Evolutionary conservation across 2,888 invertebrate species (phyloP).

Genomic region (Tenthredo mesomela): DNA sequence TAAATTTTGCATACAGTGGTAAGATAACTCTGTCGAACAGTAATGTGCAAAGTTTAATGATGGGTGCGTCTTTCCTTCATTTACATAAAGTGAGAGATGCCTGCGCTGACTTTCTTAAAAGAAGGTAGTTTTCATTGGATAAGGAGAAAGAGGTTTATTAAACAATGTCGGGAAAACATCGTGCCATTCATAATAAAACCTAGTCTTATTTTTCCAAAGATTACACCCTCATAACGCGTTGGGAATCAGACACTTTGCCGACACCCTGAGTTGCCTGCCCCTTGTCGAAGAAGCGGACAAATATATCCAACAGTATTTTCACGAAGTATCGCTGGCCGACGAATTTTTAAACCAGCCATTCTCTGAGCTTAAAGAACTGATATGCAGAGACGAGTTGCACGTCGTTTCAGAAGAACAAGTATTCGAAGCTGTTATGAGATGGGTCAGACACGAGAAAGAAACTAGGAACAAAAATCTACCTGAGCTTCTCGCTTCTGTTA

Average conservation of each 20-base stretch:
- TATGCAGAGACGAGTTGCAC: conserved; percentile 88
- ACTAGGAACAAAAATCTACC: conserved; percentile 82
- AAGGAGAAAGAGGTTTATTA: background rate
- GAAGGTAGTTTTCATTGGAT: conserved; percentile 78
- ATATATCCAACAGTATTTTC: conserved; percentile 90
- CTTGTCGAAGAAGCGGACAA: conserved; percentile 88
- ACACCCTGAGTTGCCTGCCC: conserved; percentile 86
- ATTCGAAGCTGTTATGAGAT: conserved; percentile 90
- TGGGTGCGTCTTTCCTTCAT: conserved; percentile 91
- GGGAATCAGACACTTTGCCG: conserved; percentile 89
- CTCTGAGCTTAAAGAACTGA: conserved; percentile 84
- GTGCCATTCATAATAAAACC: background rate
- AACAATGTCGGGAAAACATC: background rate
- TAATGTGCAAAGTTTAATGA: conserved; percentile 92
- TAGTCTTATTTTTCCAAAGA: conserved; percentile 75
- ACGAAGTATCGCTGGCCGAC: conserved; percentile 87
- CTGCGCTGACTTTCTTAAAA: conserved; percentile 89
- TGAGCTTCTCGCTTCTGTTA: conserved; percentile 86
- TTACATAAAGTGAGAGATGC: conserved; percentile 89
- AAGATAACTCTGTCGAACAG: conserved; percentile 87
- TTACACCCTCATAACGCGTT: conserved; percentile 90
- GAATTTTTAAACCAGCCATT: conserved; percentile 86
- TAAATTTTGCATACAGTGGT: conserved; percentile 93
- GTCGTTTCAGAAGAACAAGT: conserved; percentile 89
- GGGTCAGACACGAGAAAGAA: conserved; percentile 85